Conservation (phyloP, 2,797 vertebrate genomes). For the Enteromius mattozi region DNA sequence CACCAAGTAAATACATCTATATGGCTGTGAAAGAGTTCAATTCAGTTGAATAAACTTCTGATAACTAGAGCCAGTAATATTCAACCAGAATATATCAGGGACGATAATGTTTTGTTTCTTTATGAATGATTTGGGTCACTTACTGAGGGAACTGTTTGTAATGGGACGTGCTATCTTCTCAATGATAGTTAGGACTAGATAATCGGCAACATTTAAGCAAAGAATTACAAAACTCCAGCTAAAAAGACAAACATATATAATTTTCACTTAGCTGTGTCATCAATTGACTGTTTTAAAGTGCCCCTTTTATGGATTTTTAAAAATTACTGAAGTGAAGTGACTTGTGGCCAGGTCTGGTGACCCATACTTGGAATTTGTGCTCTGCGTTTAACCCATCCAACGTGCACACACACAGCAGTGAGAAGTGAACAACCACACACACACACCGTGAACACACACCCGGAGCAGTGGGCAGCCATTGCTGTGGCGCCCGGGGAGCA, state of each 20-base stretch:
- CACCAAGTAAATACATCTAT: constrained; percentile 48
- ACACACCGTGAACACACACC: no score
- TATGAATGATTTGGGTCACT: constrained; percentile 34
- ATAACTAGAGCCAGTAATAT: constrained; percentile 59
- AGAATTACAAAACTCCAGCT: background rate
- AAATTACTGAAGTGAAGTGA: no score
- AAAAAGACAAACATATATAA: background rate
- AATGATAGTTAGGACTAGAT: constrained; percentile 58
- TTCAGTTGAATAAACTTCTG: constrained; percentile 66
- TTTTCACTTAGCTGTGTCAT: background rate
- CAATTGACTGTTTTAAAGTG: background rate
- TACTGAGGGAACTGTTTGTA: constrained; percentile 35
- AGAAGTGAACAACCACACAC: no score
- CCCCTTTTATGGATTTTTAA: no score
- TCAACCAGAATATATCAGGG: constrained; percentile 59
- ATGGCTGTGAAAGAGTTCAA: constrained; percentile 61
- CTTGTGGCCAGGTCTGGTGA: no score
- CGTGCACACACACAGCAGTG: no score
- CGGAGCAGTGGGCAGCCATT: no score
- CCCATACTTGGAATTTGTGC: no score
- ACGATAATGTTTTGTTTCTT: constrained; percentile 43
- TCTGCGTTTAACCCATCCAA: no score
- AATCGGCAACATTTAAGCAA: background rate
- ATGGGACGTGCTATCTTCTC: constrained; percentile 33
- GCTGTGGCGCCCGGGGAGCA: no score